phyloP scores from a whole-genome alignment of 2,113 vertebrate species.

The Tupaia tana region DNA sequence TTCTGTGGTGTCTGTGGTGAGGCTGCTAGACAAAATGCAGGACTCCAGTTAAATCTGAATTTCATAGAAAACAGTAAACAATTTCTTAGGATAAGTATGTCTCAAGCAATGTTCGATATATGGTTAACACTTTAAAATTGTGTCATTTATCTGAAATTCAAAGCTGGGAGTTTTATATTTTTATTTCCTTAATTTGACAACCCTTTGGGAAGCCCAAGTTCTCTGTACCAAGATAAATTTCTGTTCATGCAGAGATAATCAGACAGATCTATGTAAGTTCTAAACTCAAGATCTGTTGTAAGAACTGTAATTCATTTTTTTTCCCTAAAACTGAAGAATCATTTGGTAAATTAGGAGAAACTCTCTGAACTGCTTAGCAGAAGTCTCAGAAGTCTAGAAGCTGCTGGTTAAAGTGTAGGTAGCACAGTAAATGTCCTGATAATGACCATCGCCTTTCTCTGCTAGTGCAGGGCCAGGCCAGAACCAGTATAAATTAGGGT shows the following conservation, averaged over 20 bases:
- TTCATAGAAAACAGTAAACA: slow-evolving; percentile 8
- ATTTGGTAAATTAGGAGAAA: not conserved
- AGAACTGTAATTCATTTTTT: not conserved
- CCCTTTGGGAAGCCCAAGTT: not conserved
- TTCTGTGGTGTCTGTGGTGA: not conserved
- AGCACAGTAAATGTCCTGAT: not conserved
- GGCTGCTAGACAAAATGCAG: not conserved
- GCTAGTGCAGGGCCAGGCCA: not conserved
- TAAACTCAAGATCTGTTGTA: not conserved
- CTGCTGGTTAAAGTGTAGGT: not conserved
- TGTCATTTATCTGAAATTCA: slow-evolving; percentile 35
- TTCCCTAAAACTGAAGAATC: not conserved
- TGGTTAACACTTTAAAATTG: not conserved
- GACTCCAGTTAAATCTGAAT: slow-evolving; percentile 23
- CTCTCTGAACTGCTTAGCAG: not conserved
- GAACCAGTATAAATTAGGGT: not conserved
- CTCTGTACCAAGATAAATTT: not conserved
- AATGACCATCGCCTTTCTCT: not conserved
- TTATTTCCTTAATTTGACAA: slow-evolving; percentile 14
- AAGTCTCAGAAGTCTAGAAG: not conserved
- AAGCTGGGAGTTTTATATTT: not conserved
- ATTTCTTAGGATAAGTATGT: not conserved
- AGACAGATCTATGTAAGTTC: not conserved
- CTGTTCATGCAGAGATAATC: not conserved
- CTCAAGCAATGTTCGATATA: not conserved